Evolutionary conservation across 2,113 vertebrate genomes (phyloP), one percentile per base, ranked within the genome.

Genomic region (Petroica traversi): DNA sequence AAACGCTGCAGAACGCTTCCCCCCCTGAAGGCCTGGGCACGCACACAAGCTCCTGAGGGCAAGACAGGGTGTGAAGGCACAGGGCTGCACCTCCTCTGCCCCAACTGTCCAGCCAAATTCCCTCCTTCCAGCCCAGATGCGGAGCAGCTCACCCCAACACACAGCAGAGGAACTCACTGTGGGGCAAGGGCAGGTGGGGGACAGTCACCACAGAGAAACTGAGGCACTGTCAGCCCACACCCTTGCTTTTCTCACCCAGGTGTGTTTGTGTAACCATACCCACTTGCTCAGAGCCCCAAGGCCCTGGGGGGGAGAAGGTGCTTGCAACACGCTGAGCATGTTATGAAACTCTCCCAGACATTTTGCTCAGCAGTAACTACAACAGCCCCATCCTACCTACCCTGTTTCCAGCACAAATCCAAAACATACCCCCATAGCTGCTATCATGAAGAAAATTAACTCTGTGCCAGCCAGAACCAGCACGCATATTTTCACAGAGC

Each of bases 331-430:
- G 2, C 76, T 22, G 19, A 67, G 87, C 23, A 22, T 4, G 8
- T 96, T 96, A 85, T 80, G 92, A 97, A 96, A 96, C 61, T 57
- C 72, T 95, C 55, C 55, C 88, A 95, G 90, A 75, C 14, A 3
- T 96, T 96, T 85, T 93, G 19, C 68, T 75, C 46, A 81, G 55
- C 68, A 62, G 31, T 48, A 49, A 67, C 61, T 61, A 48, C 28
- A 80, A 43, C 28, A 80, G 63, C 55, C 61, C 28, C 18, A 4
- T 1, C 13, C 43, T 29, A n/a, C 31, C 54, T 43, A 41, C 1
- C 4, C 19, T n/a, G 16, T 31, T 62, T 48, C 34, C 54, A 81
- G 62, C 48, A 80, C 36, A 62, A 75, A 86, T 43, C 62, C 36
- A 16, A 51, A 68, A 19, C 54, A 49, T 55, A 31, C 1, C 59